These are phyloP conservation scores for Microchrysa polita DNA, from an alignment of 2,888 invertebrate species.

Conservation along the genomic window DNA sequence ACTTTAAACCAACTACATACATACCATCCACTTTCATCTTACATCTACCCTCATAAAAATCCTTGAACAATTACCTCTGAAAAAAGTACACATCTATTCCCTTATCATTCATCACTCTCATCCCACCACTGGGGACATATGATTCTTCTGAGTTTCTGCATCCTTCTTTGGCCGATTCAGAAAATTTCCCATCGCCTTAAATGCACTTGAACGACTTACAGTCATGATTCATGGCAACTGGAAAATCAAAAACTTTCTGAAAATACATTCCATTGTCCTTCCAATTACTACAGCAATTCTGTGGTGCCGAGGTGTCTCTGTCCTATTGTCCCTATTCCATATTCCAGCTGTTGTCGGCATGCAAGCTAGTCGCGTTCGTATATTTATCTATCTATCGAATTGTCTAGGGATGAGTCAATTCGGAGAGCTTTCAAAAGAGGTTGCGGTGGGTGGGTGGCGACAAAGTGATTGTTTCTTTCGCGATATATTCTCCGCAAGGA, in stretches of 20 bases:
- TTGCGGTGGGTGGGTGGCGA: neutral
- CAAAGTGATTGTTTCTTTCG: neutral
- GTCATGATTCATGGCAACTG: neutral
- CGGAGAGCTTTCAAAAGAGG: conserved; percentile 20
- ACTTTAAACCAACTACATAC: no score
- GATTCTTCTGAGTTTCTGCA: no score
- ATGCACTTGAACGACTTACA: neutral
- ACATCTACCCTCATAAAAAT: no score
- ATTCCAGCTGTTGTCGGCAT: conserved; percentile 32
- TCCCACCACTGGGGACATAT: no score
- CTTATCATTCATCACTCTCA: no score
- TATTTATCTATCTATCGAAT: neutral
- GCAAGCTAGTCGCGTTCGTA: neutral
- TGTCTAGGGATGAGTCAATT: neutral
- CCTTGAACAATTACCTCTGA: no score
- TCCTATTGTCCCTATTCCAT: conserved; percentile 38
- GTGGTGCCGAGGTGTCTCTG: conserved; percentile 31
- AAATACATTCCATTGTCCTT: conserved; percentile 22
- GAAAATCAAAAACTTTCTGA: neutral
- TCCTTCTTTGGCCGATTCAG: no score
- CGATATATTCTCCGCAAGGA: neutral
- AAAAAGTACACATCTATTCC: no score
- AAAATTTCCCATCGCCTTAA: neutral
- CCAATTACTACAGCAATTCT: conserved; percentile 37
- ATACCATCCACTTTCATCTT: no score